phyloP scores from a whole-genome alignment of 2,797 vertebrate species.

The Hyperoplus lanceolatus region DNA sequence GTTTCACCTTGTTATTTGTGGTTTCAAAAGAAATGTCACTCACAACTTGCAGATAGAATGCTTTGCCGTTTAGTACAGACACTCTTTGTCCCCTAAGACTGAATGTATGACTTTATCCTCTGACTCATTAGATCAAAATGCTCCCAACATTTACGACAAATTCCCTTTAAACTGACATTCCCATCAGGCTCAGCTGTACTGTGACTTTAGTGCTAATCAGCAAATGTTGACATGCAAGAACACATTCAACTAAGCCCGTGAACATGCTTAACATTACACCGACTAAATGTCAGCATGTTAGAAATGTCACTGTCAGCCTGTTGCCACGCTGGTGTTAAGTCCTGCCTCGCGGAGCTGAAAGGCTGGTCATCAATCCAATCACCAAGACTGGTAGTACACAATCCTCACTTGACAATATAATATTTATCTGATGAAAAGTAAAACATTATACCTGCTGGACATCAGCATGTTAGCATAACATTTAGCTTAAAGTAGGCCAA shows the following conservation, averaged over 20 bases:
- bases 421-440: background rate
- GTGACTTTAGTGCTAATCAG: background rate
- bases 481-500: background rate
- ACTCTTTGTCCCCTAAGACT: background rate
- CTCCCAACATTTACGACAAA: background rate
- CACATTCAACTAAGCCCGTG: background rate
- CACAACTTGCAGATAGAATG: background rate
- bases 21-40: background rate
- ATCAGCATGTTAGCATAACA: background rate
- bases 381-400: too few species aligned
- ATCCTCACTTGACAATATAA: background rate
- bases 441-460: background rate
- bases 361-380: too few species aligned
- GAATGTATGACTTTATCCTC: background rate
- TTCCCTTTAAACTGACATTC: background rate
- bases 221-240: background rate
- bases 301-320: too few species aligned
- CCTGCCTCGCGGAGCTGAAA: too few species aligned
- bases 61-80: background rate
- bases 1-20: background rate
- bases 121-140: background rate
- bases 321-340: too few species aligned
- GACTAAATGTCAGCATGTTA: too few species aligned
- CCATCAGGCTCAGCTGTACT: background rate
- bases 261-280: background rate